Conservation (phyloP, 2,113 vertebrate genomes). For the Xiphophorus hellerii region DNA sequence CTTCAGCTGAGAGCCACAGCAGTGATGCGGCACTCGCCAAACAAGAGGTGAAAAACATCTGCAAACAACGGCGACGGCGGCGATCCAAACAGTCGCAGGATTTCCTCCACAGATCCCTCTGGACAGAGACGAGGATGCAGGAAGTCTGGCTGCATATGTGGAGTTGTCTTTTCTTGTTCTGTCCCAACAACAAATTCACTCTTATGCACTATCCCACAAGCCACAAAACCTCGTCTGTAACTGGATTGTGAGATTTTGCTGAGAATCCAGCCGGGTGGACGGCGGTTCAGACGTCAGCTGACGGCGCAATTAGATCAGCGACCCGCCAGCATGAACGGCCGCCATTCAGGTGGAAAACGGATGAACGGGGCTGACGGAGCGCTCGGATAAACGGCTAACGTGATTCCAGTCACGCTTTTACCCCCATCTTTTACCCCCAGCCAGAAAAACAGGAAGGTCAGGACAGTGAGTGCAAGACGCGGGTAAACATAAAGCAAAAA, state of each 20-base stretch:
- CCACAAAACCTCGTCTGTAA: slow-evolving; percentile 31
- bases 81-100: slow-evolving; percentile 73
- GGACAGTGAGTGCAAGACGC: slow-evolving; percentile 17
- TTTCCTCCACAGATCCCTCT: slow-evolving; percentile 64
- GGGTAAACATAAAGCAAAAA: slow-evolving; percentile 4
- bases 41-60: slow-evolving; percentile 49
- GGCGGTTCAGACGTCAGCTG: slow-evolving; percentile 17
- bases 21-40: slow-evolving; percentile 35
- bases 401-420: slow-evolving; percentile 51
- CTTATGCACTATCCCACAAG: slow-evolving; percentile 6
- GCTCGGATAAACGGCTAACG: background rate
- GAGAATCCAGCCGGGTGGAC: slow-evolving; percentile 32
- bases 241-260: slow-evolving; percentile 4
- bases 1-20: slow-evolving; percentile 44
- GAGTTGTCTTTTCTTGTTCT: background rate
- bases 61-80: slow-evolving; percentile 65
- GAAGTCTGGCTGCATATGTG: background rate
- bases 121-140: slow-evolving; percentile 12
- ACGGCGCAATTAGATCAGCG: slow-evolving; percentile 26
- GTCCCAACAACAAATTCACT: slow-evolving; percentile 9
- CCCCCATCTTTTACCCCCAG: background rate
- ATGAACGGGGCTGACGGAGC: slow-evolving; percentile 30
- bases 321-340: slow-evolving; percentile 23
- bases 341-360: slow-evolving; percentile 44
- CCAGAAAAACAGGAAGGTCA: slow-evolving; percentile 24